Percentiles rank a stretch among this genome's conserved stretches.
phyloP scores from a whole-genome alignment of 2,888 invertebrate genomes.

The Drosophila subsilvestris region DNA sequence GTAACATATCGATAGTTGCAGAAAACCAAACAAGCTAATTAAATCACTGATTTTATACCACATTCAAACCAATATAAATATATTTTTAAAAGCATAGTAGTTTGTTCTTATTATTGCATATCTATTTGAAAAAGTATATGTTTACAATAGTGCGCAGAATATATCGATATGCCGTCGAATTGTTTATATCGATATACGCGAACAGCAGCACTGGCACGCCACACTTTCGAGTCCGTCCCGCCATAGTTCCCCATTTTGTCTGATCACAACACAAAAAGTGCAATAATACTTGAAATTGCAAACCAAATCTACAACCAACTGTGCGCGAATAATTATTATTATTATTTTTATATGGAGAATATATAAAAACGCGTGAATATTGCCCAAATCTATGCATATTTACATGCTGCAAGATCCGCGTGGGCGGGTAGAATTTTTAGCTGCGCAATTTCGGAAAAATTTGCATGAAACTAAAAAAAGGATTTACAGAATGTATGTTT shows the following conservation, averaged over 20 bases:
- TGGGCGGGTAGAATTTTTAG: background rate
- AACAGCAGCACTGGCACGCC: background rate
- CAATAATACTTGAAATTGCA: background rate
- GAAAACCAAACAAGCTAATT: too few species aligned
- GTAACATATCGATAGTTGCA: too few species aligned
- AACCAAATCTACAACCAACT: background rate
- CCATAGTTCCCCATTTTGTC: background rate
- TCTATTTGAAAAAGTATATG: background rate
- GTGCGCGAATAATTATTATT: too few species aligned
- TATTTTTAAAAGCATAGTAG: too few species aligned
- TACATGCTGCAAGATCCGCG: background rate
- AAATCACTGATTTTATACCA: too few species aligned
- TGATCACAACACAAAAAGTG: background rate
- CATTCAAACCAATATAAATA: too few species aligned
- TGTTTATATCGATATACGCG: background rate
- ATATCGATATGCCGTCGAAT: background rate
- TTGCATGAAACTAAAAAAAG: background rate
- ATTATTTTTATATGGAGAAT: too few species aligned
- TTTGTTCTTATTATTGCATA: too few species aligned
- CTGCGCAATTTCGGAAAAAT: too few species aligned
- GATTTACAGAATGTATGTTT: background rate
- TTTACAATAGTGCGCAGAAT: background rate
- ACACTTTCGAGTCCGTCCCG: background rate
- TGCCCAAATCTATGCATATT: background rate
- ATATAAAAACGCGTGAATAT: background rate